Evolutionary conservation across 2,888 invertebrate genomes (phyloP).

Genomic region (Phytoseiulus persimilis): DNA sequence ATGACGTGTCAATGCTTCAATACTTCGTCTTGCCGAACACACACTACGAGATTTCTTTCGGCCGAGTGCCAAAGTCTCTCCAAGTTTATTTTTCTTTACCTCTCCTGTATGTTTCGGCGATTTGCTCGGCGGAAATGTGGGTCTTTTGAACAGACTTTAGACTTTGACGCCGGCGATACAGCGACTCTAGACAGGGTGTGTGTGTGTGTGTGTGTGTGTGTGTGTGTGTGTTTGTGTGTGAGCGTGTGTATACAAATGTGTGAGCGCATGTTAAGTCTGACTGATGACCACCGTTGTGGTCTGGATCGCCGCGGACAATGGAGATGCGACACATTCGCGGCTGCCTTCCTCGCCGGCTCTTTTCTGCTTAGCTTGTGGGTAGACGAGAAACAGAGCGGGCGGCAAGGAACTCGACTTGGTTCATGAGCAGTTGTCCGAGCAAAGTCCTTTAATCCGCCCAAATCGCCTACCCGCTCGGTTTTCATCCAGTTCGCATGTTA

Average conservation of each 20-base stretch:
- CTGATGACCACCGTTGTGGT: neutral
- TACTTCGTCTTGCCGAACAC: neutral
- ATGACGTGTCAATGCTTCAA: neutral
- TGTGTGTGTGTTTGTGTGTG: neutral
- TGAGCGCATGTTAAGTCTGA: slow-evolving; percentile 5
- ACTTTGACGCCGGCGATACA: neutral
- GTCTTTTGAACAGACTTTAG: neutral
- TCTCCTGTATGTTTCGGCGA: neutral
- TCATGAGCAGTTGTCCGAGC: neutral
- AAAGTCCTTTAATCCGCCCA: neutral
- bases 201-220: neutral
- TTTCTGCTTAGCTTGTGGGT: neutral
- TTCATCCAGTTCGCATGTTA: neutral
- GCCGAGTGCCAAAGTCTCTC: neutral
- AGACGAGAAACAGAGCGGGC: neutral
- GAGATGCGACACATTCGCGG: neutral
- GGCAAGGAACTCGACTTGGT: neutral
- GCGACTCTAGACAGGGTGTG: neutral
- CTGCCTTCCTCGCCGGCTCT: neutral
- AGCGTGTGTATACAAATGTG: neutral
- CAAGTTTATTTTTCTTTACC: neutral
- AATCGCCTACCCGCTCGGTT: neutral
- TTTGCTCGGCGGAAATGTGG: neutral
- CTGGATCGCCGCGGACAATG: neutral
- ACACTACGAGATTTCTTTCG: neutral